Evolutionary conservation across 2,113 vertebrate genomes (phyloP).

Genomic region (Apaloderma vittatum): DNA sequence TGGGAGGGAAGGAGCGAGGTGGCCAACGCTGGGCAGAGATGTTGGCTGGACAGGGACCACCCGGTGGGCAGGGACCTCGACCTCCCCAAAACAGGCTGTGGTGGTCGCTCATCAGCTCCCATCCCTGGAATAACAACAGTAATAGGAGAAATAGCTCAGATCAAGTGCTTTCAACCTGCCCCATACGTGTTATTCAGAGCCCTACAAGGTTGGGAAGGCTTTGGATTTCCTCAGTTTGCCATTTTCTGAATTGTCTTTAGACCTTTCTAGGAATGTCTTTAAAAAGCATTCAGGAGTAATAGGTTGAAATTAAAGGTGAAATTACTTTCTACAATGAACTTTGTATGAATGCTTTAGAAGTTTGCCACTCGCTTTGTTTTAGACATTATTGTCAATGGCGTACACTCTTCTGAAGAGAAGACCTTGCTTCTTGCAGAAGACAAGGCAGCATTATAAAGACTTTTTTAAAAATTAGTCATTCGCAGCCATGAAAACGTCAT

Average conservation of each 20-base stretch:
- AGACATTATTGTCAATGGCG: not conserved
- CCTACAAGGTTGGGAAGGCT: not conserved
- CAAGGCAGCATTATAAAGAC: not conserved
- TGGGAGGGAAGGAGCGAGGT: rapidly evolving
- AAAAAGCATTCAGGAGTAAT: not conserved
- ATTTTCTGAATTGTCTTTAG: not conserved
- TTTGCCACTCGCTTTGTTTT: not conserved
- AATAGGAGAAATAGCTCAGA: not conserved
- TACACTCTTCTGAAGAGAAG: not conserved
- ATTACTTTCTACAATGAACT: not conserved
- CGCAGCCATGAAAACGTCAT: not conserved
- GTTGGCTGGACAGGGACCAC: not conserved
- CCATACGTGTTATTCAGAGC: rapidly evolving
- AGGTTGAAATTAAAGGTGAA: not conserved
- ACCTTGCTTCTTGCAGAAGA: not conserved
- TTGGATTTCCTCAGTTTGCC: not conserved
- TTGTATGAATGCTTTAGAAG: not conserved
- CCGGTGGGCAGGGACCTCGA: not conserved
- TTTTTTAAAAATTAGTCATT: not conserved
- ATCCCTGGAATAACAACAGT: not conserved
- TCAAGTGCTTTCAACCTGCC: not conserved
- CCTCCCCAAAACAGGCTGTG: not conserved
- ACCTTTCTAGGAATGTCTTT: not conserved
- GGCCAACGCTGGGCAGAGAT: rapidly evolving
- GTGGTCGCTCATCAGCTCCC: not conserved